A percentile compares a stretch with the other conserved stretches of the same genome.
phyloP scores from a whole-genome alignment of 2,797 vertebrate genomes.

The Brachymystax lenok region DNA sequence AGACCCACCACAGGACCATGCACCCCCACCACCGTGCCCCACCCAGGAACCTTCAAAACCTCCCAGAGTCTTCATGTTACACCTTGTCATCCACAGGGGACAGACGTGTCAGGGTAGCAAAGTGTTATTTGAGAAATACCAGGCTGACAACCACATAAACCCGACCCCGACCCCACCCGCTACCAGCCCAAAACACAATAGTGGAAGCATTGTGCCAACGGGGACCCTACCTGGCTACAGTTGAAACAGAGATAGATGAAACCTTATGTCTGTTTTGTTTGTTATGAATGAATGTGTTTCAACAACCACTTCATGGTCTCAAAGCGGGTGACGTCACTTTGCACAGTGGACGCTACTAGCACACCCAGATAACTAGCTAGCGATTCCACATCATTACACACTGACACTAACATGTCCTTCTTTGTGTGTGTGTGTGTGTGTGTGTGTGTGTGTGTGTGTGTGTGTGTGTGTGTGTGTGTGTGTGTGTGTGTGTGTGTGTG shows the following conservation, averaged over 20 bases:
- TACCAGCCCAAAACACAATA: not conserved
- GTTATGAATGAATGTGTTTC: too few relatives aligned
- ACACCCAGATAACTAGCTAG: too few relatives aligned
- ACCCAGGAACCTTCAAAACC: slow-evolving; percentile 3
- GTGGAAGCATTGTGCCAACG: not conserved
- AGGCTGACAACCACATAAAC: slow-evolving; percentile 20
- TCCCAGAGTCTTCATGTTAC: not conserved
- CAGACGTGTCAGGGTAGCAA: slow-evolving; percentile 14
- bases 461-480: slow-evolving; percentile 74
- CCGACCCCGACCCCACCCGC: slow-evolving; percentile 4
- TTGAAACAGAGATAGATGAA: not conserved
- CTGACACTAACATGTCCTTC: not conserved
- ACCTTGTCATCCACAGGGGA: not conserved
- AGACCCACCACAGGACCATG: not conserved
- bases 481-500: slow-evolving; percentile 73
- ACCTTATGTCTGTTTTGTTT: too few relatives aligned
- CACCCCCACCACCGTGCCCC: not conserved
- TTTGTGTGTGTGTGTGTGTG: slow-evolving; percentile 14
- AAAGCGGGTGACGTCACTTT: too few relatives aligned
- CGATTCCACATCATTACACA: too few relatives aligned
- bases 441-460: slow-evolving; percentile 72
- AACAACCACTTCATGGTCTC: too few relatives aligned
- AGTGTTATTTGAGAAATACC: slow-evolving; percentile 27
- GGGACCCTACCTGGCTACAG: not conserved
- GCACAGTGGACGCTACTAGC: too few relatives aligned